These are phyloP conservation scores for Hydrophis major DNA, from an alignment of 2,797 vertebrate genomes.

Conservation along the genomic window DNA sequence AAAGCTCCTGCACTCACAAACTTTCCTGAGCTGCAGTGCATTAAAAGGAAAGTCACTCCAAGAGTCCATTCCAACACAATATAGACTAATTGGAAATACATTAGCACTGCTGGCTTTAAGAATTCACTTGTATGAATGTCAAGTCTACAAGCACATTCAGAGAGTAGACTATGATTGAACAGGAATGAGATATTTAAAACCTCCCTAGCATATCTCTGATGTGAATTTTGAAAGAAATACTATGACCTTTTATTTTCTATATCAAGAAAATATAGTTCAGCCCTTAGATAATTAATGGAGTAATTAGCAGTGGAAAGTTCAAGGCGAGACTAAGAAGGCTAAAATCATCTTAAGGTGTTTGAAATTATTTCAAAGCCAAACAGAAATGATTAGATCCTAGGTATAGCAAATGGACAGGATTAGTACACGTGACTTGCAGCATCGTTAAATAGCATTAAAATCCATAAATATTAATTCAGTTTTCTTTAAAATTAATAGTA, in stretches of 20 bases:
- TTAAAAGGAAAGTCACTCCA: not conserved
- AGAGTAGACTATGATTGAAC: not conserved
- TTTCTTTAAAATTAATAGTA: not conserved
- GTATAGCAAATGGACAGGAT: not conserved
- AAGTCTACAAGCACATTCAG: not conserved
- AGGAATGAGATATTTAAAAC: not conserved
- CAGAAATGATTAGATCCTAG: not conserved
- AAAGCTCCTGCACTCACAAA: not conserved
- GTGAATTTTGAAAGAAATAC: not conserved
- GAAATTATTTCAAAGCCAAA: not conserved
- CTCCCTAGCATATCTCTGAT: not conserved
- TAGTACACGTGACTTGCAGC: not conserved
- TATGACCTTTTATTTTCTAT: not conserved
- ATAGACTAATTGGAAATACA: not conserved
- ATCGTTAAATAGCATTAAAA: not conserved
- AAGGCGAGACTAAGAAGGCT: not conserved
- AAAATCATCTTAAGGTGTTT: not conserved
- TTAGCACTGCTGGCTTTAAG: not conserved
- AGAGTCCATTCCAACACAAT: not conserved
- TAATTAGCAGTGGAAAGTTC: not conserved
- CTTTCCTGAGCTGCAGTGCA: not conserved
- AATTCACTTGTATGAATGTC: not conserved
- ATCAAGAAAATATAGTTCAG: not conserved
- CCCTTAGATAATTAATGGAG: not conserved
- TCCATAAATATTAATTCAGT: not conserved